phyloP scores from a whole-genome alignment of 2,888 invertebrate genomes.

The Agrochola lychnidis region DNA sequence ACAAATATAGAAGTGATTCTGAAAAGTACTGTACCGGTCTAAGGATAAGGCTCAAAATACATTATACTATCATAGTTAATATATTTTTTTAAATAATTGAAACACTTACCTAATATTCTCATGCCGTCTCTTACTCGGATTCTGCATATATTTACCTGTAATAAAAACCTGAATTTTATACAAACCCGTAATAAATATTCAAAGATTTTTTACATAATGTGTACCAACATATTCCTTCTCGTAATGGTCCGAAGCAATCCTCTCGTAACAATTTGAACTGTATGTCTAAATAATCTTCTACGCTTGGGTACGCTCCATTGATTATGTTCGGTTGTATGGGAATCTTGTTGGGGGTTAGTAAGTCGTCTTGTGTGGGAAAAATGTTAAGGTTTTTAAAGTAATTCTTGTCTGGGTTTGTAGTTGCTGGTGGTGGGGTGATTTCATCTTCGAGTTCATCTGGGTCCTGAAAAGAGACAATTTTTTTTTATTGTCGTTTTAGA shows the following conservation, averaged over 20 bases:
- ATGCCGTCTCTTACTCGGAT: constrained; percentile 82
- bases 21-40: not conserved
- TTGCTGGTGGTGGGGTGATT: not conserved
- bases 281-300: constrained; percentile 94
- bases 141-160: constrained; percentile 87
- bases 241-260: constrained; percentile 94
- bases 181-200: not conserved
- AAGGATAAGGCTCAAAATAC: not conserved
- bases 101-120: constrained; percentile 84
- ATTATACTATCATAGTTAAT: not conserved
- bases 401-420: constrained; percentile 61
- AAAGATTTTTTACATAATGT: constrained; percentile 44
- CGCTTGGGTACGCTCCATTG: constrained; percentile 91
- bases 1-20: too few relatives aligned
- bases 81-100: too few relatives aligned
- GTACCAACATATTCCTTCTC: constrained; percentile 92
- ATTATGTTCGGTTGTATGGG: constrained; percentile 89
- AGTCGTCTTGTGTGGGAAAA: constrained; percentile 88
- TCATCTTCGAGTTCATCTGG: constrained; percentile 31
- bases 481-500: not conserved
- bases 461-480: constrained; percentile 35
- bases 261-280: constrained; percentile 95
- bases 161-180: constrained; percentile 3
- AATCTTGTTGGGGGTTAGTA: constrained; percentile 85
- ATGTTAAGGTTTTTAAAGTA: constrained; percentile 80